A percentile compares a stretch with the other conserved stretches of the same genome.
Evolutionary conservation across 2,797 vertebrate species (phyloP).

Genomic region (Podarcis siculus): DNA sequence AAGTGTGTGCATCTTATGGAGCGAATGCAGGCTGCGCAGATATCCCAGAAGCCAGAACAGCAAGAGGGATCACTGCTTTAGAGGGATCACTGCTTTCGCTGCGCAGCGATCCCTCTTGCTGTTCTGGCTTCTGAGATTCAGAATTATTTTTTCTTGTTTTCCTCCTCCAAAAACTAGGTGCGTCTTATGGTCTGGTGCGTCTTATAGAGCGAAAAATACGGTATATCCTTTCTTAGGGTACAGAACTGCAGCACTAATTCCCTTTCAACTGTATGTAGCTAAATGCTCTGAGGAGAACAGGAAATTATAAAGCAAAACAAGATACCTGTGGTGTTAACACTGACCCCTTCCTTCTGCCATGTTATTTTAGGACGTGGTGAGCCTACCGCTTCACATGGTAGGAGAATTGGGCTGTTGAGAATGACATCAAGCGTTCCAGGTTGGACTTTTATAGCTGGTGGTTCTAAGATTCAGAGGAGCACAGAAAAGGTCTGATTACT

Average conservation of each 20-base stretch:
- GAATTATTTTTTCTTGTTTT: too few relatives aligned
- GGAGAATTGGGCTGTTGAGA: constrained; percentile 85
- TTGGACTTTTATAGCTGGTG: constrained; percentile 87
- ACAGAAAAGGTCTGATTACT: constrained; percentile 1
- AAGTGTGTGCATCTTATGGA: too few relatives aligned
- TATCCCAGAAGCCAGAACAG: too few relatives aligned
- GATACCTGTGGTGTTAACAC: constrained; percentile 84
- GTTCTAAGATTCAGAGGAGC: constrained; percentile 76
- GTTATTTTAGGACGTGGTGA: constrained; percentile 88
- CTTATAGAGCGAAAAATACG: too few relatives aligned
- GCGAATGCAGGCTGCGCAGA: too few relatives aligned
- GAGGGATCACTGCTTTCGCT: too few relatives aligned
- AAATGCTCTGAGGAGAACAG: neutral
- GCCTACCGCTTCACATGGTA: constrained; percentile 89
- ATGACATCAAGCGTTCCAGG: constrained; percentile 86
- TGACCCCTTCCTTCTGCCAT: constrained; percentile 98
- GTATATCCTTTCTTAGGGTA: neutral
- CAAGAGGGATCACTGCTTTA: too few relatives aligned
- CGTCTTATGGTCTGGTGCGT: too few relatives aligned
- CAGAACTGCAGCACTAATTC: neutral
- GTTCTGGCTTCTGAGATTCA: too few relatives aligned
- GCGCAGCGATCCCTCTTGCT: too few relatives aligned
- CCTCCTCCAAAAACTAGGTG: too few relatives aligned
- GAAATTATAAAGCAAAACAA: neutral
- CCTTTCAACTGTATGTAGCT: neutral